Evolutionary conservation across 1,140 invertebrate species (phyloP).

Genomic region (Manduca sexta): DNA sequence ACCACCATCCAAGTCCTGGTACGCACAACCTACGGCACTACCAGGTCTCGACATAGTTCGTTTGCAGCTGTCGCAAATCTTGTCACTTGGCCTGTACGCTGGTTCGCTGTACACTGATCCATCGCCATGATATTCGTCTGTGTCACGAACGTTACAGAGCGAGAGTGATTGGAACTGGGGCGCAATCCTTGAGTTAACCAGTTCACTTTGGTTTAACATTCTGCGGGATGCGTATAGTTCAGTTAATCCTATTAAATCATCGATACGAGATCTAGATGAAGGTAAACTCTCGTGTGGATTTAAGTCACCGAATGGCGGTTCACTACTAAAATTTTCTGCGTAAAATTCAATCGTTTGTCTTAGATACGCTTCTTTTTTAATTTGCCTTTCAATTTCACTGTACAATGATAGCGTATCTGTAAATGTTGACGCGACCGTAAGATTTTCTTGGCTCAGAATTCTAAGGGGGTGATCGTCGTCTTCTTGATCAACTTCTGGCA

Average conservation of each 20-base stretch:
- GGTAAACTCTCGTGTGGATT: conserved; percentile 56
- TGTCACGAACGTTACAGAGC: conserved; percentile 80
- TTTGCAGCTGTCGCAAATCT: conserved; percentile 84
- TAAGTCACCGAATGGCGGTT: conserved; percentile 33
- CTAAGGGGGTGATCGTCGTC: conserved; percentile 87
- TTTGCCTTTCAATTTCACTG: conserved; percentile 81
- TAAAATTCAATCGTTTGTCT: conserved; percentile 67
- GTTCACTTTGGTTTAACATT: conserved; percentile 42
- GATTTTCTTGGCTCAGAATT: conserved; percentile 91
- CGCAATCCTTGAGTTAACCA: conserved; percentile 41
- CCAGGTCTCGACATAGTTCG: conserved; percentile 81
- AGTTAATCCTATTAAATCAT: conserved; percentile 51
- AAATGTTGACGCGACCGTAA: conserved; percentile 91
- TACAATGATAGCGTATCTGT: conserved; percentile 86
- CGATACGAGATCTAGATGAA: conserved; percentile 53
- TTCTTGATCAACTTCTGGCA: conserved; percentile 80
- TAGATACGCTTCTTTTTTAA: conserved; percentile 61
- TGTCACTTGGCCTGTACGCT: conserved; percentile 82
- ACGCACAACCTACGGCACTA: conserved; percentile 73
- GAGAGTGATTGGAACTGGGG: conserved; percentile 80
- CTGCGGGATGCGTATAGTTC: conserved; percentile 56
- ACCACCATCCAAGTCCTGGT: conserved; percentile 67
- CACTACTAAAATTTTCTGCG: conserved; percentile 51
- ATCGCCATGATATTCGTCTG: conserved; percentile 78
- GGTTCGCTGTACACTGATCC: conserved; percentile 88